Conservation (phyloP, 1,140 invertebrate genomes). For the Drosophila kikkawai region DNA sequence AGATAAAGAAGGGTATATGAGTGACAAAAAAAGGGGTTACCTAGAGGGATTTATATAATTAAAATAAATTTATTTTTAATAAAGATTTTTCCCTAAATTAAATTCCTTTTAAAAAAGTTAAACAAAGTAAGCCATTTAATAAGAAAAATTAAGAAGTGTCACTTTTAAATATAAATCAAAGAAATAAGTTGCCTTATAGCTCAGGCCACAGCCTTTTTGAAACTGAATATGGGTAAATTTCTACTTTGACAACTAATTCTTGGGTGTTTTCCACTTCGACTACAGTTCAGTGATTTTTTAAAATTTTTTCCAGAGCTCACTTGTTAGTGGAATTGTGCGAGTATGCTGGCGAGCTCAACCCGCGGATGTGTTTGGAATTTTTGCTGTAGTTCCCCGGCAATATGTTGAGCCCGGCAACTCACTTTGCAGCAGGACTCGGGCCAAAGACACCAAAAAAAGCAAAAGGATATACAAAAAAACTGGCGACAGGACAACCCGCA, state of each 20-base stretch:
- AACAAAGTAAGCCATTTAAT: no score
- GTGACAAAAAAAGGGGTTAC: no score
- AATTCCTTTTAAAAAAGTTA: no score
- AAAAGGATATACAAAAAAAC: slow-evolving; percentile 21
- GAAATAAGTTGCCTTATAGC: no score
- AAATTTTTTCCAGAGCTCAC: slow-evolving; percentile 20
- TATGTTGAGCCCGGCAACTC: slow-evolving; percentile 55
- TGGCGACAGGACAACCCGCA: slow-evolving; percentile 51
- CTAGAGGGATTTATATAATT: no score
- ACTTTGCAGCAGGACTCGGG: slow-evolving; percentile 44
- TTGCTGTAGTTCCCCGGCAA: slow-evolving; percentile 32
- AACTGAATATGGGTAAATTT: no score
- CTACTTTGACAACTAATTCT: not conserved
- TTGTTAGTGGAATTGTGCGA: slow-evolving; percentile 42
- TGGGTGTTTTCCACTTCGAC: not conserved
- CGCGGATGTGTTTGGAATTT: slow-evolving; percentile 44
- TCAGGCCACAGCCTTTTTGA: no score
- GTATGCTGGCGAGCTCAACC: slow-evolving; percentile 38
- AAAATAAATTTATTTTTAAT: not conserved
- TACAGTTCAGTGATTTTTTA: not conserved
- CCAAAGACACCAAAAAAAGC: not conserved
- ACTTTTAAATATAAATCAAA: not conserved
- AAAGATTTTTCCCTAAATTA: no score
- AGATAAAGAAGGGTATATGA: not conserved
- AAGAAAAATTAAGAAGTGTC: not conserved